Evolutionary conservation across 2,888 invertebrate species (phyloP).

Genomic region (Mimas tiliae): DNA sequence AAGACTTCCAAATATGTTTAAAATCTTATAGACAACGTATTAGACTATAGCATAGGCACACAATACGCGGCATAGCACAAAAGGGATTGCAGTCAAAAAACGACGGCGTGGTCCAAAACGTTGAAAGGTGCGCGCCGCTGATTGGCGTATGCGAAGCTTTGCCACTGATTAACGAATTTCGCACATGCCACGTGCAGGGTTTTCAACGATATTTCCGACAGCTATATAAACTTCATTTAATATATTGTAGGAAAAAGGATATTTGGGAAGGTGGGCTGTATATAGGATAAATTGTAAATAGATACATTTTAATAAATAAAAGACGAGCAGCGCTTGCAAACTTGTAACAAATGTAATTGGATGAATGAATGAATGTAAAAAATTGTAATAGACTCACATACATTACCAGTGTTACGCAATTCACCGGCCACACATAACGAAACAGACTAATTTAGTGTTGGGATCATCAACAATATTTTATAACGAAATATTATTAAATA

Average conservation of each 20-base stretch:
- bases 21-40: neutral
- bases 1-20: neutral
- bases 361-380: too few relatives aligned
- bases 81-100: conserved; percentile 38
- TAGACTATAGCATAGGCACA: conserved; percentile 26
- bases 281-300: too few relatives aligned
- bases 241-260: too few relatives aligned
- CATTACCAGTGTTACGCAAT: too few relatives aligned
- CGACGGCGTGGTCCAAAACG: conserved; percentile 39
- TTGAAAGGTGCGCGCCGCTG: conserved; percentile 54
- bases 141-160: conserved; percentile 56
- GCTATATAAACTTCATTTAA: neutral
- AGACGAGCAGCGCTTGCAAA: too few relatives aligned
- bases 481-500: too few relatives aligned
- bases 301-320: too few relatives aligned
- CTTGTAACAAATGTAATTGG: too few relatives aligned
- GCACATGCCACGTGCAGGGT: conserved; percentile 50
- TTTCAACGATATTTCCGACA: conserved; percentile 32
- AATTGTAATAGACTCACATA: too few relatives aligned
- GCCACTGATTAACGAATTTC: conserved; percentile 66
- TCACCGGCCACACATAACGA: too few relatives aligned
- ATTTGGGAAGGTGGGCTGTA: too few relatives aligned
- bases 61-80: conserved; percentile 36
- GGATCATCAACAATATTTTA: neutral
- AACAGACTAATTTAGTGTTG: too few relatives aligned